These are phyloP conservation scores for Phoxinus dragarum DNA, from an alignment of 2,797 vertebrate species.

Conservation along the genomic window DNA sequence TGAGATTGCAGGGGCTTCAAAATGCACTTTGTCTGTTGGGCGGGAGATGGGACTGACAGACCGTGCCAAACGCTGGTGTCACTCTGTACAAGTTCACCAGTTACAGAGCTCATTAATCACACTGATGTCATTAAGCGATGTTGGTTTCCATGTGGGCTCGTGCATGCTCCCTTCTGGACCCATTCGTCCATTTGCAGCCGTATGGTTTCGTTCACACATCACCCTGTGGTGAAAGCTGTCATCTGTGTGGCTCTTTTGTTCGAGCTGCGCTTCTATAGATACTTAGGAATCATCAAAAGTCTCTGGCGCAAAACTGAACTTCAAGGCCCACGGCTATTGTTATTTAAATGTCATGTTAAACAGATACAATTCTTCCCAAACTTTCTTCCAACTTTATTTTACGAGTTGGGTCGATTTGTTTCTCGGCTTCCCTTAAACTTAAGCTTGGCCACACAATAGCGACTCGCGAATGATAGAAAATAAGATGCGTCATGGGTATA, in stretches of 20 bases:
- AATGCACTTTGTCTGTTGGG: constrained; percentile 66
- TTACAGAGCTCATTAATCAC: constrained; percentile 78
- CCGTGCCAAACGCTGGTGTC: constrained; percentile 77
- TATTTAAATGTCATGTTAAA: constrained; percentile 58
- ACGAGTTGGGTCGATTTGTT: constrained; percentile 24
- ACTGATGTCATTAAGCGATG: constrained; percentile 42
- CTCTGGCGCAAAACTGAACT: constrained; percentile 25
- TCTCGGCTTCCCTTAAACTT: constrained; percentile 52
- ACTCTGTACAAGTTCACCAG: constrained; percentile 71
- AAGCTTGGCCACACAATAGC: constrained; percentile 52
- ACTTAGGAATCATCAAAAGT: constrained; percentile 29
- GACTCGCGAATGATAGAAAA: constrained; percentile 60
- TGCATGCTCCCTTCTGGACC: constrained; percentile 23
- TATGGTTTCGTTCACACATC: constrained; percentile 48
- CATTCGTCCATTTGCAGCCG: constrained; percentile 9
- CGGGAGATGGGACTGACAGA: constrained; percentile 70
- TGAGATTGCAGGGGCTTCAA: constrained; percentile 35
- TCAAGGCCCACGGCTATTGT: constrained; percentile 39
- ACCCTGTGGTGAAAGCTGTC: constrained; percentile 51
- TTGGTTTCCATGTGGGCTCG: constrained; percentile 13
- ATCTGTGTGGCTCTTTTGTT: constrained; percentile 34
- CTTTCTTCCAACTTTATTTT: constrained; percentile 41
- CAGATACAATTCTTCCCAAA: constrained; percentile 39
- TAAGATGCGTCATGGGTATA: constrained; percentile 65
- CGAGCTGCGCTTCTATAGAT: neutral